phyloP scores from a whole-genome alignment of 2,888 invertebrate species.

The Sturmia bella region DNA sequence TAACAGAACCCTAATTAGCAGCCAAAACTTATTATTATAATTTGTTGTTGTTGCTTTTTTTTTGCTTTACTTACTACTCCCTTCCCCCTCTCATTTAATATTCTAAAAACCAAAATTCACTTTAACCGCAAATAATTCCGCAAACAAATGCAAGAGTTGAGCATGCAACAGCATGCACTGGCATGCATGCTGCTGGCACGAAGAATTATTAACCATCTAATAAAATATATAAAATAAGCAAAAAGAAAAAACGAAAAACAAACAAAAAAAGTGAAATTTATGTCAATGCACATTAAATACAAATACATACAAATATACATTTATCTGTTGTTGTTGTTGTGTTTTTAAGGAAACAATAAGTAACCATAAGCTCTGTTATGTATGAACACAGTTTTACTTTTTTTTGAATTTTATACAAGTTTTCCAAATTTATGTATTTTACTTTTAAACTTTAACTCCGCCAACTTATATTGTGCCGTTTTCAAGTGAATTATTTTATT shows the following conservation, averaged over 20 bases:
- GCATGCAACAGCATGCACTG: constrained; percentile 1
- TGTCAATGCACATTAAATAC: constrained; percentile 47
- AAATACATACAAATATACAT: neutral
- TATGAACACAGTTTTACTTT: neutral
- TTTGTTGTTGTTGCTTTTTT: too few species aligned
- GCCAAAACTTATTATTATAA: neutral
- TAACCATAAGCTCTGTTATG: constrained; percentile 6
- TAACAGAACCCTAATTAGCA: neutral
- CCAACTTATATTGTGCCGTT: neutral
- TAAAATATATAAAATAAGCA: neutral
- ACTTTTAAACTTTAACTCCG: constrained; percentile 14
- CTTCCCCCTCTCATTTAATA: too few species aligned
- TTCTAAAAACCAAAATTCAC: too few species aligned
- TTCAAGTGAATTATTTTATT: neutral
- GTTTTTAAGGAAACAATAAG: constrained; percentile 7
- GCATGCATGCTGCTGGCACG: constrained; percentile 2
- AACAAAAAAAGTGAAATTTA: constrained; percentile 40
- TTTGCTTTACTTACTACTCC: too few species aligned
- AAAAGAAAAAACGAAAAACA: constrained; percentile 4
- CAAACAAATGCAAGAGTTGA: too few species aligned
- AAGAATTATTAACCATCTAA: neutral
- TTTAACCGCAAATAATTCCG: too few species aligned
- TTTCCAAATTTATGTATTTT: neutral
- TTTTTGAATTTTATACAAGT: neutral
- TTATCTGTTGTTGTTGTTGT: neutral